phyloP scores from a whole-genome alignment of 2,797 vertebrate species.

The Hoplostethus atlanticus region DNA sequence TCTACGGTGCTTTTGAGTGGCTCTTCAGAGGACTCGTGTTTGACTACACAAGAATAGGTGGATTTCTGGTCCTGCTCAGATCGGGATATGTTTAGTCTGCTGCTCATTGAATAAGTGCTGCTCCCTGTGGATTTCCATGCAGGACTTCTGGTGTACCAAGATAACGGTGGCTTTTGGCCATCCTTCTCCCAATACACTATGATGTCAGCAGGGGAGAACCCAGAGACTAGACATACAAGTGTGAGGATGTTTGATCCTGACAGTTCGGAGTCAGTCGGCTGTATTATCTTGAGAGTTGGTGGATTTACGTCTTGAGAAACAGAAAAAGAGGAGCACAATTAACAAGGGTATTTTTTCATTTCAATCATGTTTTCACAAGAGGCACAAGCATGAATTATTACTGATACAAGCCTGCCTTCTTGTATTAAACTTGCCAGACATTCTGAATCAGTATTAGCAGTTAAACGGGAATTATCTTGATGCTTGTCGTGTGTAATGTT shows the following conservation, averaged over 20 bases:
- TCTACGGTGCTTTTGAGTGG: conserved; percentile 44
- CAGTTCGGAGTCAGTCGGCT: conserved; percentile 56
- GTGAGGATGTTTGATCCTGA: conserved; percentile 14
- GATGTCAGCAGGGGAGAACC: conserved; percentile 74
- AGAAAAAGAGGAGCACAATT: conserved; percentile 7
- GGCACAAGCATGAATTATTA: no score
- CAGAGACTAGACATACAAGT: conserved; percentile 73
- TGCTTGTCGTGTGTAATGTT: not conserved
- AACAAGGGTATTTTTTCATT: not conserved
- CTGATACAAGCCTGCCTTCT: not conserved
- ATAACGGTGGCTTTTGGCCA: conserved; percentile 32
- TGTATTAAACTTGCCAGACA: not conserved
- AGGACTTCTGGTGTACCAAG: conserved; percentile 64
- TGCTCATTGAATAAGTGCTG: conserved; percentile 69
- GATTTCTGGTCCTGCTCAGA: conserved; percentile 28
- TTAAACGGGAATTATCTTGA: not conserved
- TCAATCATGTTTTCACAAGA: no score
- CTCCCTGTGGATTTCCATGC: conserved; percentile 42
- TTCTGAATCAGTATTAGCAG: not conserved
- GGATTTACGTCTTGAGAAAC: conserved; percentile 49
- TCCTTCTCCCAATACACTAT: conserved; percentile 73
- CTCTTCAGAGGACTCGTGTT: conserved; percentile 70
- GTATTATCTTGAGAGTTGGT: conserved; percentile 71
- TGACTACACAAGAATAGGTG: conserved; percentile 73
- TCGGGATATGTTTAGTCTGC: conserved; percentile 60